Evolutionary conservation across 92 coral and sea anemone species (phyloP).

Genomic region (Phenganax marumi): DNA sequence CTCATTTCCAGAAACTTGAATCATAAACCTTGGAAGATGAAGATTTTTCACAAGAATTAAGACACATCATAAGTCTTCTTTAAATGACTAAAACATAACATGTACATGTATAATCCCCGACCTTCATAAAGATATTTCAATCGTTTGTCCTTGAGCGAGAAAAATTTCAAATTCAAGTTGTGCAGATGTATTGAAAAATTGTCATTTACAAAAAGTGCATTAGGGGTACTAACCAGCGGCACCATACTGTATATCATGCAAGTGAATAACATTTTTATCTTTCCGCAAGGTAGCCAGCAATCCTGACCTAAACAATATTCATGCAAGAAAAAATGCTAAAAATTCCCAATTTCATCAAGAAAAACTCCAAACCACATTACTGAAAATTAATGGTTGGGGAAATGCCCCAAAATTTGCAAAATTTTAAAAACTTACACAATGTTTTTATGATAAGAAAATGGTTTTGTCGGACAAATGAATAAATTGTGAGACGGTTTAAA

Average conservation of each 20-base stretch:
- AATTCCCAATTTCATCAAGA: background rate
- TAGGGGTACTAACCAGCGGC: slow-evolving; percentile 53
- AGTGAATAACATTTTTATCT: slow-evolving; percentile 77
- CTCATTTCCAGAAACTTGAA: too few species aligned
- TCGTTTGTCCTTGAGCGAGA: background rate
- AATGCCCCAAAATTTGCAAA: too few species aligned
- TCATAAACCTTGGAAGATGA: too few species aligned
- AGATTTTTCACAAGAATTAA: too few species aligned
- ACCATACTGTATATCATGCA: slow-evolving; percentile 90
- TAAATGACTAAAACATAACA: too few species aligned
- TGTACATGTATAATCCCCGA: too few species aligned
- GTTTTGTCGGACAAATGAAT: too few species aligned
- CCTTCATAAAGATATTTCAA: too few species aligned
- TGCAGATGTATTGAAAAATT: background rate
- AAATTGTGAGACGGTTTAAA: too few species aligned
- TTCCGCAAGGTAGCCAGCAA: slow-evolving; percentile 75
- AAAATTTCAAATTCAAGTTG: background rate
- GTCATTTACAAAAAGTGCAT: background rate
- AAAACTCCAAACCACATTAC: background rate
- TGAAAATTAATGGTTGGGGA: background rate
- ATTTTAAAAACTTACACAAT: too few species aligned
- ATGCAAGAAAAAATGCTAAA: background rate
- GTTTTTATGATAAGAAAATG: too few species aligned
- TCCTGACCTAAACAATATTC: slow-evolving; percentile 53
- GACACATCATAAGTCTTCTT: too few species aligned